A percentile compares a stretch with the other conserved stretches of the same genome.
Conservation (phyloP, 2,113 vertebrate species). For the Ranitomeya variabilis region DNA sequence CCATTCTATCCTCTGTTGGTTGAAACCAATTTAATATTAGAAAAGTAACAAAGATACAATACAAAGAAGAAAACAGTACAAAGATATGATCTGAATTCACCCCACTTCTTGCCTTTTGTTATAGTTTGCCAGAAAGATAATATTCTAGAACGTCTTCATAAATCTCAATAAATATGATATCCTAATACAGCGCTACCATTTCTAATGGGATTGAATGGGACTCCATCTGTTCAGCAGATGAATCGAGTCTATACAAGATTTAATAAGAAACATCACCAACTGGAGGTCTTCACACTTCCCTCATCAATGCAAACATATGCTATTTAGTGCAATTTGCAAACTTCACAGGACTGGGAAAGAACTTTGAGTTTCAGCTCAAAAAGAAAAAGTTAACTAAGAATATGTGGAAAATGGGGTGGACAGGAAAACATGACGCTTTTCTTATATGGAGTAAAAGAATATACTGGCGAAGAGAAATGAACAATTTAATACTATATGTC, state of each 20-base stretch:
- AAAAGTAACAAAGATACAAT: not conserved
- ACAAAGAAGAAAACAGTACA: not conserved
- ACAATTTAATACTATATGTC: not conserved
- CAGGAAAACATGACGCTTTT: not conserved
- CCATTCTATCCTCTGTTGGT: not conserved
- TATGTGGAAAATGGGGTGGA: not conserved
- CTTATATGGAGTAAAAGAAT: not conserved
- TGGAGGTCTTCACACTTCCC: slow-evolving; percentile 52
- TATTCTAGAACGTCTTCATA: slow-evolving; percentile 32
- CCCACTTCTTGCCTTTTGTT: slow-evolving; percentile 24
- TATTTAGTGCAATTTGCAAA: slow-evolving; percentile 47
- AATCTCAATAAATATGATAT: slow-evolving; percentile 53
- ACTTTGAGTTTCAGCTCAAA: slow-evolving; percentile 24
- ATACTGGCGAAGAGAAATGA: not conserved
- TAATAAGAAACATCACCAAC: slow-evolving; percentile 54
- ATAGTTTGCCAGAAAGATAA: slow-evolving; percentile 37
- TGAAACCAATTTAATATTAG: not conserved
- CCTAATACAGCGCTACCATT: slow-evolving; percentile 49
- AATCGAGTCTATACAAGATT: slow-evolving; percentile 41
- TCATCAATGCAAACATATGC: slow-evolving; percentile 55
- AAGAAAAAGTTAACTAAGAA: not conserved
- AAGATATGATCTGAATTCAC: slow-evolving; percentile 45
- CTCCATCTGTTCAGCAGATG: slow-evolving; percentile 56
- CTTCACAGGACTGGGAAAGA: slow-evolving; percentile 36
- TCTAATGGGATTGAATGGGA: slow-evolving; percentile 45